These are phyloP conservation scores for Danaus plexippus DNA, from an alignment of 1,140 invertebrate species.

Conservation along the genomic window DNA sequence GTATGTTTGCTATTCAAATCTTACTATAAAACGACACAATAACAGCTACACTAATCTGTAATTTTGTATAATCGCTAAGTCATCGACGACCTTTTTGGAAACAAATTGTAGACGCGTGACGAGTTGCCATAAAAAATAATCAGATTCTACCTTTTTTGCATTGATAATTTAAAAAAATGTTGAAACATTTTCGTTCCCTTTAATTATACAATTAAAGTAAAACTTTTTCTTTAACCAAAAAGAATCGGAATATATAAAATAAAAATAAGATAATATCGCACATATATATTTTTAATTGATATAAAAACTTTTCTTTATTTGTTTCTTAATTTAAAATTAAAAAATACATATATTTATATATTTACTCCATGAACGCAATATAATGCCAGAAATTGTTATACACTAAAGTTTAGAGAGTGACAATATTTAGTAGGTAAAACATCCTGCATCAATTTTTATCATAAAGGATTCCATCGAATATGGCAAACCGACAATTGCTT, in stretches of 20 bases:
- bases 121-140: conserved; percentile 38
- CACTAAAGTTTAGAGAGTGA: too few relatives aligned
- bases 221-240: too few relatives aligned
- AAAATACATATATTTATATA: too few relatives aligned
- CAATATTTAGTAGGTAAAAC: too few relatives aligned
- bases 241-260: too few relatives aligned
- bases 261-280: too few relatives aligned
- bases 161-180: conserved; percentile 12
- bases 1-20: conserved; percentile 62
- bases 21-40: conserved; percentile 55
- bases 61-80: conserved; percentile 70
- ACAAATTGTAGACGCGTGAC: conserved; percentile 66
- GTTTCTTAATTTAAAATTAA: too few relatives aligned
- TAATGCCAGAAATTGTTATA: too few relatives aligned
- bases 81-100: conserved; percentile 67
- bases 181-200: not conserved
- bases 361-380: too few relatives aligned
- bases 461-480: conserved; percentile 8
- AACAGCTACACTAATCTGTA: conserved; percentile 62
- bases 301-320: too few relatives aligned
- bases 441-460: not conserved
- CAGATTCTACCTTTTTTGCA: conserved; percentile 17
- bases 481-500: conserved; percentile 14
- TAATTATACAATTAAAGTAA: conserved; percentile 1
- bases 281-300: too few relatives aligned